These are phyloP conservation scores for Platycheirus rosarum DNA, from an alignment of 2,888 invertebrate genomes.

Conservation along the genomic window DNA sequence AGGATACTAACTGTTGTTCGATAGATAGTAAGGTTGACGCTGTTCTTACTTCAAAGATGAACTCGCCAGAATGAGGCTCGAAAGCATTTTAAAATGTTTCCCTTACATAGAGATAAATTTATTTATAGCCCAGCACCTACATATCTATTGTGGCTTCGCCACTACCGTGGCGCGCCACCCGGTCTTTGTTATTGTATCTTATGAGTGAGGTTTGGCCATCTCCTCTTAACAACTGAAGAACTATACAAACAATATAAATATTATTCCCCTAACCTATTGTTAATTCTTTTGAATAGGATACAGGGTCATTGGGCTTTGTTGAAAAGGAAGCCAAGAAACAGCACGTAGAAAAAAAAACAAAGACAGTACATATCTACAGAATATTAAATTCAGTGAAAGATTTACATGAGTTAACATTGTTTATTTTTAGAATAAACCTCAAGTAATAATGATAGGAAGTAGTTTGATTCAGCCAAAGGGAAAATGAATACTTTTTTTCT, in stretches of 20 bases:
- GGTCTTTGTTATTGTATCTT: slow-evolving; percentile 34
- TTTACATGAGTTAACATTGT: slow-evolving; percentile 62
- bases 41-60: slow-evolving; percentile 19
- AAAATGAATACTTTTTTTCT: slow-evolving; percentile 8
- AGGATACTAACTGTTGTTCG: slow-evolving; percentile 6
- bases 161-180: too few species aligned
- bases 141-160: slow-evolving; percentile 52
- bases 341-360: not conserved
- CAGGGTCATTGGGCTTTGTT: slow-evolving; percentile 60
- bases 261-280: slow-evolving; percentile 56
- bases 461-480: slow-evolving; percentile 11
- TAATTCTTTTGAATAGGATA: slow-evolving; percentile 40
- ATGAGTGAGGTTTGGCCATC: slow-evolving; percentile 56
- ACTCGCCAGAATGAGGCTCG: slow-evolving; percentile 12
- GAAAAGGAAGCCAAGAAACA: slow-evolving; percentile 12
- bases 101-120: slow-evolving; percentile 28
- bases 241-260: slow-evolving; percentile 46
- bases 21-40: slow-evolving; percentile 17
- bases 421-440: slow-evolving; percentile 54
- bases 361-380: slow-evolving; percentile 32
- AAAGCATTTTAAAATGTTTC: slow-evolving; percentile 57
- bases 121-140: slow-evolving; percentile 17
- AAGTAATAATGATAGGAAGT: slow-evolving; percentile 29
- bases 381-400: slow-evolving; percentile 61
- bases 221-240: slow-evolving; percentile 21